Conservation (phyloP, 2,797 vertebrate genomes). For the Chaunax sp. region DNA sequence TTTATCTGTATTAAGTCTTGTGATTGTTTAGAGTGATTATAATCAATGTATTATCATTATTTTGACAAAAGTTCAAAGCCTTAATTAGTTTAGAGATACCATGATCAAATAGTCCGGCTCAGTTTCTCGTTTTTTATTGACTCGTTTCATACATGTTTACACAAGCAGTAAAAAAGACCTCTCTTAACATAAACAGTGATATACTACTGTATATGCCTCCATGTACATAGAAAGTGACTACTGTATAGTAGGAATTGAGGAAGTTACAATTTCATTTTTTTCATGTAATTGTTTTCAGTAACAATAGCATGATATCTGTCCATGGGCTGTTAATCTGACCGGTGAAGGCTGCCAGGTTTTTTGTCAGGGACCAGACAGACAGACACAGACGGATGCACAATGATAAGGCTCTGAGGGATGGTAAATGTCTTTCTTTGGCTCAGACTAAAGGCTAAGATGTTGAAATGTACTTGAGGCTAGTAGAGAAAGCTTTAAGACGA, state of each 20-base stretch:
- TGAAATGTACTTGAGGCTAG: slow-evolving; percentile 57
- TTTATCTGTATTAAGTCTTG: too few species aligned
- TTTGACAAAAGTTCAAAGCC: too few species aligned
- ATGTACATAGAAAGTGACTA: neutral
- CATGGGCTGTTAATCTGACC: slow-evolving; percentile 18
- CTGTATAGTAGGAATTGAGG: neutral
- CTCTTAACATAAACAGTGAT: neutral
- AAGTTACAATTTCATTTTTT: neutral
- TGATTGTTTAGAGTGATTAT: too few species aligned
- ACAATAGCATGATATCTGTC: neutral
- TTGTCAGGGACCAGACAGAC: slow-evolving; percentile 52
- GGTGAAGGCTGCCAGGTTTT: slow-evolving; percentile 48
- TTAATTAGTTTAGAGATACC: too few species aligned
- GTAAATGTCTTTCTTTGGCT: slow-evolving; percentile 66
- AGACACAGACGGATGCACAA: slow-evolving; percentile 37
- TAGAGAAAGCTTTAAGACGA: slow-evolving; percentile 52
- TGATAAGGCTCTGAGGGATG: slow-evolving; percentile 53
- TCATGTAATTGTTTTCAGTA: slow-evolving; percentile 9
- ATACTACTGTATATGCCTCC: too few species aligned
- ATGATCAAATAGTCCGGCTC: too few species aligned
- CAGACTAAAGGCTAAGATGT: slow-evolving; percentile 33
- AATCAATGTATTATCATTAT: too few species aligned
- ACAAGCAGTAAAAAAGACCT: neutral
- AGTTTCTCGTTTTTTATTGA: too few species aligned
- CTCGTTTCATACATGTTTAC: neutral